Percentiles rank a stretch among this genome's conserved stretches.
phyloP scores from a whole-genome alignment of 2,888 invertebrate genomes.

The Perithous albicinctus region DNA sequence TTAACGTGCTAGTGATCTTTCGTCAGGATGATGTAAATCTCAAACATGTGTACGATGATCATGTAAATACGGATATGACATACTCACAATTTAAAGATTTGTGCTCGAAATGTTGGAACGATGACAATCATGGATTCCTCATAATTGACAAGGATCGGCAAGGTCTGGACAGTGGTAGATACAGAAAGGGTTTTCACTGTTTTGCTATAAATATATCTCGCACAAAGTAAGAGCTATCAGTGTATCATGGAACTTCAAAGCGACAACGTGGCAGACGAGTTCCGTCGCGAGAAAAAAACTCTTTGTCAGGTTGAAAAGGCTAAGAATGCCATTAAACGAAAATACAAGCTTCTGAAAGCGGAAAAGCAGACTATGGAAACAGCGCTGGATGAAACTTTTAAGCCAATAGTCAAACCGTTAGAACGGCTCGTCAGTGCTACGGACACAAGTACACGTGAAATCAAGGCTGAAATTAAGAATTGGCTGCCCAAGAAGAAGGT shows the following conservation, averaged over 20 bases:
- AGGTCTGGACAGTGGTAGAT: background rate
- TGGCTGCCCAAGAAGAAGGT: background rate
- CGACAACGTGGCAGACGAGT: conserved; percentile 12
- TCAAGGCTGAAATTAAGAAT: conserved; percentile 10
- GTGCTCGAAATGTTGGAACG: background rate
- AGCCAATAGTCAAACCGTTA: conserved; percentile 22
- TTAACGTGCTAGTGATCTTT: conserved; percentile 69
- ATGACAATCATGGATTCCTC: no score
- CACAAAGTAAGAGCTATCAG: background rate
- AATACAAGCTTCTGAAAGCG: conserved; percentile 34
- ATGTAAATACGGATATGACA: background rate
- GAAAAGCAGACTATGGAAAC: conserved; percentile 28
- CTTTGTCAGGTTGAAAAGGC: conserved; percentile 22
- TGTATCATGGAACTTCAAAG: background rate
- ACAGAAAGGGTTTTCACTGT: background rate
- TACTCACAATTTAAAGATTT: background rate
- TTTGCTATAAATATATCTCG: conserved; percentile 26
- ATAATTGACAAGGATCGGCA: no score
- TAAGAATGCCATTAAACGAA: conserved; percentile 31
- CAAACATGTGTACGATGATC: background rate
- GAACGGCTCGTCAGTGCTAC: conserved; percentile 14
- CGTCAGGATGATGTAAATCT: conserved; percentile 73
- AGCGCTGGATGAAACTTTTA: conserved; percentile 19
- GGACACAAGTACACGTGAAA: background rate
- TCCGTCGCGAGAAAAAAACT: conserved; percentile 30